Evolutionary conservation across 2,113 vertebrate genomes (phyloP).

Genomic region (pig (Sus scrofa)): DNA sequence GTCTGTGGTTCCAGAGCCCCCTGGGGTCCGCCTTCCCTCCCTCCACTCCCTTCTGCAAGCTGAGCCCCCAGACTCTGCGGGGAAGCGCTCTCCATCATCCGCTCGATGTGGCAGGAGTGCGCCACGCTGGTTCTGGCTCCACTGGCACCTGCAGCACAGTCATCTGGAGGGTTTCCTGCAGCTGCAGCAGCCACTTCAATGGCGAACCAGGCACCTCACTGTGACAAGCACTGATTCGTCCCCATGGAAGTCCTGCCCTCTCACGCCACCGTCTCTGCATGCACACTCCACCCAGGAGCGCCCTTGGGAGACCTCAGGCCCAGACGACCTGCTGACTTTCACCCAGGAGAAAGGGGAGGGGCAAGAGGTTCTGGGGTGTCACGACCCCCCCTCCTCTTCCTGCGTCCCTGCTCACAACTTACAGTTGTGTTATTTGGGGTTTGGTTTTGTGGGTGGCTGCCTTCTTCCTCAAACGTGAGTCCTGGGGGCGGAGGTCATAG

Average conservation of each 20-base stretch:
- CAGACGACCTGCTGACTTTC: background rate
- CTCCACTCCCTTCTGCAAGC: fast-evolving
- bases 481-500: background rate
- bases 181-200: no score
- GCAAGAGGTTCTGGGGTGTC: background rate
- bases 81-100: background rate
- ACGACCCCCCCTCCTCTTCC: fast-evolving
- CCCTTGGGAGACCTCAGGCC: background rate
- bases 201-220: no score
- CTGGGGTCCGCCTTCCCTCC: background rate
- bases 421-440: fast-evolving
- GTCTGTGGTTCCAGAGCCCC: background rate
- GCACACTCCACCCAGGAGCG: background rate
- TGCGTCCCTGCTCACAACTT: fast-evolving
- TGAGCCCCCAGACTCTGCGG: background rate
- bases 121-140: fast-evolving
- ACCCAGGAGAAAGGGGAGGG: background rate
- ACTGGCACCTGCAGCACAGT: no score
- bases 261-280: no score
- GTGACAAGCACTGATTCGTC: background rate
- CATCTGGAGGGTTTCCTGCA: background rate
- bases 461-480: background rate
- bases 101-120: fast-evolving
- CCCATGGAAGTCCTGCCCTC: background rate
- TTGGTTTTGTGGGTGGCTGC: background rate